Conservation (phyloP, 92 coral and sea anemone genomes). For the Diadumene lineata region DNA sequence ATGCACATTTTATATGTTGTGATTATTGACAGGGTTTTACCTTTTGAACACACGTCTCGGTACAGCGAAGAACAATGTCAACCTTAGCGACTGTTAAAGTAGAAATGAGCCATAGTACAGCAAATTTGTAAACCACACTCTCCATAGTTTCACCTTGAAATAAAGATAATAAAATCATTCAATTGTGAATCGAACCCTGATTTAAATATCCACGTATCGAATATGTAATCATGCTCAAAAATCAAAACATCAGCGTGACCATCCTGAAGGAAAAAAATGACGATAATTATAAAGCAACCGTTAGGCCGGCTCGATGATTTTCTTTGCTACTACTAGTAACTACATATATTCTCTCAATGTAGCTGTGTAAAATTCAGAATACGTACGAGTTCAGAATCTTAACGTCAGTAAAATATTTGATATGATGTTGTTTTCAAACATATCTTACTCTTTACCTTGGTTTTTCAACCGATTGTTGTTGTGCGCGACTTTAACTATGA, state of each 20-base stretch:
- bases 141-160: neutral
- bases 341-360: too few relatives aligned
- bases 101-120: neutral
- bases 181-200: too few relatives aligned
- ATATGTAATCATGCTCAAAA: too few relatives aligned
- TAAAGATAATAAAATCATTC: neutral
- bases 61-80: neutral
- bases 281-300: too few relatives aligned
- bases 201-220: too few relatives aligned
- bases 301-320: too few relatives aligned
- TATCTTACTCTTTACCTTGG: neutral
- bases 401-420: too few relatives aligned
- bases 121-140: neutral
- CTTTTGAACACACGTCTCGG: slow-evolving; percentile 3
- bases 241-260: too few relatives aligned
- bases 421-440: neutral
- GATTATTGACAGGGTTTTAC: neutral
- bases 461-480: neutral
- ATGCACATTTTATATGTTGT: neutral
- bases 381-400: too few relatives aligned
- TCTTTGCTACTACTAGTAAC: too few relatives aligned
- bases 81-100: neutral
- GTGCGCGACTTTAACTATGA: neutral
- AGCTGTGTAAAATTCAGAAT: too few relatives aligned
- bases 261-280: too few relatives aligned